Evolutionary conservation across 2,113 vertebrate genomes (phyloP), one percentile per base, ranked within the genome.

Genomic region (Gallinago paraguaiae): DNA sequence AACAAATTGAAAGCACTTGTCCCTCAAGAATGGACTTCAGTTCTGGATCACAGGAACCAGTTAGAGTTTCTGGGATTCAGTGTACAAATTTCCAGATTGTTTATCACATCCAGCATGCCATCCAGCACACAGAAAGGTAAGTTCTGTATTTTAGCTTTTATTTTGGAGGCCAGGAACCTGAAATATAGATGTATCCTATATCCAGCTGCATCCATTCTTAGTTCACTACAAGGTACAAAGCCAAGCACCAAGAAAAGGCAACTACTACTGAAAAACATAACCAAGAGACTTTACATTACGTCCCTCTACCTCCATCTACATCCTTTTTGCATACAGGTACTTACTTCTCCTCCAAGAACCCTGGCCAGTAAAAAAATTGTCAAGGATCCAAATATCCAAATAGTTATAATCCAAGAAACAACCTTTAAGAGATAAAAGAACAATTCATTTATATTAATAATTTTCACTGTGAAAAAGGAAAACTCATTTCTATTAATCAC

Each of bases 341-440:
- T 98, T 98, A 99, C 99, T 97, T 99, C 99, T 95, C 99, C 99
- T 97, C 99, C 99, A 70, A 99, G 99, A 96, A 99, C 99, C 95
- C 99, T 98, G 86, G 99, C 99, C 97, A 99, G 97, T 96, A 99
- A 98, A 97, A 99, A 99, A 96, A 99, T 99, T 41, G 99, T 99
- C 96, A 99, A 95, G 30, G 99, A 99, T 95, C 99, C 99, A 98
- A 99, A 99, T 97, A 99, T 99, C 99, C 99, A 99, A 98, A 99
- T 99, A 92, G 99, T 99, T 98, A 99, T 99, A 94, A 99, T 99
- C 99, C 99, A 99, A 81, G 99, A 99, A 95, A 99, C 99, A 86
- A 99, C 99, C 99, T 99, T 96, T 96, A 67, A 94, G n/a, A 86
- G 56, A 74, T 37, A 96, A 86, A 93, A 92, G 17, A 93, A 85